Conservation (phyloP, 2,888 invertebrate genomes). For the Abrostola tripartita region DNA sequence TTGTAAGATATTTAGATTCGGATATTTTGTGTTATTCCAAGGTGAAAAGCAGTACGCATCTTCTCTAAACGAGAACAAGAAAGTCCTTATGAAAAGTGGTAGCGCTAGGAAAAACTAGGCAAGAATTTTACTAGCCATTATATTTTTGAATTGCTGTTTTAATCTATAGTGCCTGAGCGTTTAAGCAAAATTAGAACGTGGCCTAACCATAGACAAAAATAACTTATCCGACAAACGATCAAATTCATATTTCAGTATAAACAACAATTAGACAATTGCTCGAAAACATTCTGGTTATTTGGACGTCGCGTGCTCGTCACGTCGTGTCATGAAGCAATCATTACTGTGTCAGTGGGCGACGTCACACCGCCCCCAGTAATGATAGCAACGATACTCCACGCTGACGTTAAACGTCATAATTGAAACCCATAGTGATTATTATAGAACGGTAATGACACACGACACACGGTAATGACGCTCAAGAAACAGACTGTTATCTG, state of each 20-base stretch:
- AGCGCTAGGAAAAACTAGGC: no score
- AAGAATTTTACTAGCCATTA: no score
- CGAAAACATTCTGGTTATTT: constrained; percentile 51
- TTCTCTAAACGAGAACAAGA: no score
- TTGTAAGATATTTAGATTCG: not conserved
- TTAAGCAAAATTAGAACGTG: no score
- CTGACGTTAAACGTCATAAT: constrained; percentile 57
- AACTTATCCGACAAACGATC: no score
- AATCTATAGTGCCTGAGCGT: constrained; percentile 1
- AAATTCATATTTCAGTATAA: constrained; percentile 44
- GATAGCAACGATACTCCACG: constrained; percentile 40
- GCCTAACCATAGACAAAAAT: no score
- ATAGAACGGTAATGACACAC: constrained; percentile 46
- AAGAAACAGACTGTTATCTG: constrained; percentile 21
- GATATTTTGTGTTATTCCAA: no score
- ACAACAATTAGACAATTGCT: constrained; percentile 52
- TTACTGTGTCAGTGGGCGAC: constrained; percentile 58
- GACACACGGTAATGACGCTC: constrained; percentile 3
- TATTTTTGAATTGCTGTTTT: no score
- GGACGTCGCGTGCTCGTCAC: constrained; percentile 59
- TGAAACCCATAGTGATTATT: constrained; percentile 51
- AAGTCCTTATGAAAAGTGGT: no score
- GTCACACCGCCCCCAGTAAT: constrained; percentile 57
- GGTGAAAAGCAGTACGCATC: no score
- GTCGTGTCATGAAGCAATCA: constrained; percentile 46